Conservation (phyloP, 2,888 invertebrate genomes). For the Campopleginae sp. region DNA sequence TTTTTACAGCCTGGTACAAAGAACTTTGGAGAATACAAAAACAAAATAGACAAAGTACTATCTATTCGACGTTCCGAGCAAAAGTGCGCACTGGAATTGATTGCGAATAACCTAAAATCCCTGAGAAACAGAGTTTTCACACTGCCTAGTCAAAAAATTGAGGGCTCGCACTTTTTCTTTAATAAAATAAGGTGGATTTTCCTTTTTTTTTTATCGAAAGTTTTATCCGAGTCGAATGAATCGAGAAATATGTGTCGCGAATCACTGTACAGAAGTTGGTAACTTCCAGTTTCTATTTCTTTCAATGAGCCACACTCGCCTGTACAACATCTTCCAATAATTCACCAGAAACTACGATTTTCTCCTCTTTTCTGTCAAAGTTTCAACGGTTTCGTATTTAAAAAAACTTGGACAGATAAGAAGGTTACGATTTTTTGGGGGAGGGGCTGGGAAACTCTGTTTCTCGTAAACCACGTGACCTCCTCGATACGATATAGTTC, state of each 20-base stretch:
- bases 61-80: slow-evolving; percentile 56
- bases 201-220: neutral
- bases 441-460: neutral
- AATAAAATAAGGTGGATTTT: neutral
- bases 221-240: neutral
- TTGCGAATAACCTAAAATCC: slow-evolving; percentile 29
- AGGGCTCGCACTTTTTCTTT: neutral
- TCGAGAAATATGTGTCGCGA: neutral
- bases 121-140: slow-evolving; percentile 5
- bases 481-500: slow-evolving; percentile 34
- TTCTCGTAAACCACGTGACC: slow-evolving; percentile 10
- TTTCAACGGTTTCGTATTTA: neutral
- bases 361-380: neutral
- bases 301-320: neutral
- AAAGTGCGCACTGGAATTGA: slow-evolving; percentile 73
- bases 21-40: slow-evolving; percentile 30
- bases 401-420: neutral
- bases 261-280: neutral
- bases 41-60: neutral
- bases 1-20: slow-evolving; percentile 41
- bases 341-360: neutral
- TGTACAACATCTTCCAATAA: neutral
- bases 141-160: neutral
- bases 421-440: neutral
- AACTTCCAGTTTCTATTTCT: neutral